A percentile compares a stretch with the other conserved stretches of the same genome.
These are phyloP conservation scores for Anastrepha obliqua DNA, from an alignment of 1,140 invertebrate genomes.

Conservation along the genomic window DNA sequence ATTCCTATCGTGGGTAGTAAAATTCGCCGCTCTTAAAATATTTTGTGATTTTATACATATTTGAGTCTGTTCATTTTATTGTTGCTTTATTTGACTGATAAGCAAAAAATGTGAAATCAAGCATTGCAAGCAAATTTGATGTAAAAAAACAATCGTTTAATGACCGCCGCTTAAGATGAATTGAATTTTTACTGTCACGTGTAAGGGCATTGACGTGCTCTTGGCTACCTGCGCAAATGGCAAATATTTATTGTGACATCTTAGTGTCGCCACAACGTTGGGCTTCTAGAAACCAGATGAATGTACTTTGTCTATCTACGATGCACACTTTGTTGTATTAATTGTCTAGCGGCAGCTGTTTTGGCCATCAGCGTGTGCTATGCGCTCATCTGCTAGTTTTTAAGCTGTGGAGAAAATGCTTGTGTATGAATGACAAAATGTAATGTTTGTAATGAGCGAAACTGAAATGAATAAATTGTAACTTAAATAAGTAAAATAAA, in stretches of 20 bases:
- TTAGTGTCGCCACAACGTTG: neutral
- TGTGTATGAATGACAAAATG: no score
- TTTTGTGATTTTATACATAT: no score
- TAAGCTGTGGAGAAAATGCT: no score
- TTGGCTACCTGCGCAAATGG: neutral
- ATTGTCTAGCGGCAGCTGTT: neutral
- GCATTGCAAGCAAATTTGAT: neutral
- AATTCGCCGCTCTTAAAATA: neutral
- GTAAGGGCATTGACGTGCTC: slow-evolving; percentile 32
- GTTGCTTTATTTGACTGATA: neutral
- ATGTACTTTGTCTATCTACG: neutral
- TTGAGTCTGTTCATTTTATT: neutral
- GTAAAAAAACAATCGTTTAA: neutral
- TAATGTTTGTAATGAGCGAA: no score
- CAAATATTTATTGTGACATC: slow-evolving; percentile 37
- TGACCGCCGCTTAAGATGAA: neutral
- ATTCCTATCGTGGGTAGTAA: neutral
- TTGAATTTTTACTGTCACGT: slow-evolving; percentile 42
- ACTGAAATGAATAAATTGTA: no score
- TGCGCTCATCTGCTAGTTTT: no score
- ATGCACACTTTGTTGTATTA: no score
- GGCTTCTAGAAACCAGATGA: slow-evolving; percentile 17
- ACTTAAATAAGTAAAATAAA: no score
- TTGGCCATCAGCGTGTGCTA: neutral
- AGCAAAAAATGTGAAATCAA: neutral